Conservation (phyloP, 1,140 invertebrate species). For the Cepaea nemoralis region DNA sequence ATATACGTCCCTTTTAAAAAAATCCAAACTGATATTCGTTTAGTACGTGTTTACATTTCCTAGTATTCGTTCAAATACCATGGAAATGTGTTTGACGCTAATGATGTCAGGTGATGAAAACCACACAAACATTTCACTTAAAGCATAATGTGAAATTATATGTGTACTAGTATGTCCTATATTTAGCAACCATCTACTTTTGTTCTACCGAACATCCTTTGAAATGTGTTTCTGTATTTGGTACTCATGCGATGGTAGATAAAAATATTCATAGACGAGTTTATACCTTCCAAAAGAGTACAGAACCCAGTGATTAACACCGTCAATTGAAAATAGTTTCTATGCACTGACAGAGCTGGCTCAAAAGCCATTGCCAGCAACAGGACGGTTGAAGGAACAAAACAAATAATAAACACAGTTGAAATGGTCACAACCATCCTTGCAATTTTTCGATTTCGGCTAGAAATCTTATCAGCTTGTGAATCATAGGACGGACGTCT, state of each 20-base stretch:
- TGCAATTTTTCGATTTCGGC: conserved; percentile 2
- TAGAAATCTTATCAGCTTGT: background rate
- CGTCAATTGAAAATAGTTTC: background rate
- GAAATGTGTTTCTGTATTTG: background rate
- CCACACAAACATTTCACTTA: no score
- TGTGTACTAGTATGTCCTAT: no score
- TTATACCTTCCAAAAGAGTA: conserved; percentile 10
- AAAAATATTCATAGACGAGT: conserved; percentile 29
- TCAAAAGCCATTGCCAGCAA: background rate
- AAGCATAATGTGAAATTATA: no score
- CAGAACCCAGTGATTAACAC: background rate
- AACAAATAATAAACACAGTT: background rate
- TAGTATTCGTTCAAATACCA: no score
- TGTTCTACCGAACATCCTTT: no score
- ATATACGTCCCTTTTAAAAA: no score
- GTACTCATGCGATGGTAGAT: conserved; percentile 26
- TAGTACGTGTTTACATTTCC: no score
- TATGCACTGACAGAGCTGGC: background rate
- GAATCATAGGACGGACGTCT: background rate
- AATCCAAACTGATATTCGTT: no score
- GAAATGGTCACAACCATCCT: conserved; percentile 28
- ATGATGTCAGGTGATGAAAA: no score
- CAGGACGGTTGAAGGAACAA: background rate
- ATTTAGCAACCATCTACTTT: no score
- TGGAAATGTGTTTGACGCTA: no score